Base-by-base conservation (phyloP, 2,888 invertebrate genomes). In the Papilio elwesi region DNA sequence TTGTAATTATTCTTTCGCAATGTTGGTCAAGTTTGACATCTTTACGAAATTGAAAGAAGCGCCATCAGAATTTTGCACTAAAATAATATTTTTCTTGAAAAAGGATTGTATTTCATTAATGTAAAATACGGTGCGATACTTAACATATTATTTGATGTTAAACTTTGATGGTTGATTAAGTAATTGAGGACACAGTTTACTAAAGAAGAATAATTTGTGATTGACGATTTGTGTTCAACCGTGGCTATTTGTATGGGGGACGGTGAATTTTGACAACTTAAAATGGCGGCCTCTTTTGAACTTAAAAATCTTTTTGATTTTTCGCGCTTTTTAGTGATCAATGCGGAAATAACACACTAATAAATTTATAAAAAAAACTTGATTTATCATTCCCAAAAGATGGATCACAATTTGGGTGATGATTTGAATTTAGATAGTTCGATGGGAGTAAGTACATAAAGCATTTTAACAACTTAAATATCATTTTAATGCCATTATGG, bases 211-310 rank as follows among this genome's bases (percentile, higher is more conserved):
- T 70, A 76, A 76, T 80, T 80, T 75, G 73, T 78, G 71, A 75
- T 73, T 78, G 80, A 78, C 77, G 86, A 88, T 92, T 93, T 92
- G 93, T 92, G 91, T 92, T 91, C 83, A 92, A 92, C 92, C 88
- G 92, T 92, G 92, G 90, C 88, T 86, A 87, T 78, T 79, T 84
- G 84, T 84, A 86, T 85, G 85, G 82, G 81, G 83, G 83, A 83
- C 82, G 81, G 77, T 78, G 76, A 79, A 82, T 91, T 73, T 92
- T 93, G 93, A 92, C 92, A 92, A 86, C 85, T 80, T 91, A 93
- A 91, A 92, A 94, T 94, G 94, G 94, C 94, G 94, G 94, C 90
- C 89, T 88, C 92, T 85, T 94, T 94, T 93, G 83, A 94, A 93
- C 90, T 89, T 79, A 78, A 82, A 81, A 80, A 79, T 89, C 76